These are phyloP conservation scores for Ceratina calcarata DNA, from an alignment of 1,140 invertebrate genomes.

Conservation along the genomic window DNA sequence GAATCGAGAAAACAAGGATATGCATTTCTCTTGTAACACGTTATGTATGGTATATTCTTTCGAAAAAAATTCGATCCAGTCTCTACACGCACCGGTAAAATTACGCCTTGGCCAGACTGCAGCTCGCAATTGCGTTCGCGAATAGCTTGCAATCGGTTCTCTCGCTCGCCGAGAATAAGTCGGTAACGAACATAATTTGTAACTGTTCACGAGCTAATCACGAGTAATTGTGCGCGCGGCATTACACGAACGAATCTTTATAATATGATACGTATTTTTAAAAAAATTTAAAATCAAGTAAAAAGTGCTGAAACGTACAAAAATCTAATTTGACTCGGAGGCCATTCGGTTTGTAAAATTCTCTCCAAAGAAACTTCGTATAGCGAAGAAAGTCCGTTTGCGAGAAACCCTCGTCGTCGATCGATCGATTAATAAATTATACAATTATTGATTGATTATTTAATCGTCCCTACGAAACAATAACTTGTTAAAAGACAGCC, in stretches of 20 bases:
- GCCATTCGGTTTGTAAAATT: conserved; percentile 12
- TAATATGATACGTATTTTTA: neutral
- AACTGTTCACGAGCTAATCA: too few species aligned
- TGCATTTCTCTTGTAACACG: conserved; percentile 61
- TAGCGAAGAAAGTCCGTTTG: conserved; percentile 2
- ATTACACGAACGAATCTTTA: conserved; percentile 20
- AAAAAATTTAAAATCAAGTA: neutral
- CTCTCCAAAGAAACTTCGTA: neutral
- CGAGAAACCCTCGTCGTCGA: neutral
- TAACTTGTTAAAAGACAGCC: neutral
- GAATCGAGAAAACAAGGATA: conserved; percentile 53
- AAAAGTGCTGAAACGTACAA: conserved; percentile 20
- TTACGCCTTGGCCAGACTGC: neutral
- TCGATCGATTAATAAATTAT: conserved; percentile 8
- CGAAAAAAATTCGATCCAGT: conserved; percentile 34
- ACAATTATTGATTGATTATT: neutral
- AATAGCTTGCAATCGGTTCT: too few species aligned
- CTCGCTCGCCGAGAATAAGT: too few species aligned
- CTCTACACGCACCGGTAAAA: conserved; percentile 40
- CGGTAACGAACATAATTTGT: too few species aligned
- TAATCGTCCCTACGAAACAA: neutral
- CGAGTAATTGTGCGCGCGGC: neutral
- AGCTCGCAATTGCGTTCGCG: too few species aligned
- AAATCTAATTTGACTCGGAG: conserved; percentile 12
- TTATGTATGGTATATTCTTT: conserved; percentile 46